Evolutionary conservation across 35 echinoderm and acorn worm species (phyloP).

Genomic region (Nesometra sesokonis): DNA sequence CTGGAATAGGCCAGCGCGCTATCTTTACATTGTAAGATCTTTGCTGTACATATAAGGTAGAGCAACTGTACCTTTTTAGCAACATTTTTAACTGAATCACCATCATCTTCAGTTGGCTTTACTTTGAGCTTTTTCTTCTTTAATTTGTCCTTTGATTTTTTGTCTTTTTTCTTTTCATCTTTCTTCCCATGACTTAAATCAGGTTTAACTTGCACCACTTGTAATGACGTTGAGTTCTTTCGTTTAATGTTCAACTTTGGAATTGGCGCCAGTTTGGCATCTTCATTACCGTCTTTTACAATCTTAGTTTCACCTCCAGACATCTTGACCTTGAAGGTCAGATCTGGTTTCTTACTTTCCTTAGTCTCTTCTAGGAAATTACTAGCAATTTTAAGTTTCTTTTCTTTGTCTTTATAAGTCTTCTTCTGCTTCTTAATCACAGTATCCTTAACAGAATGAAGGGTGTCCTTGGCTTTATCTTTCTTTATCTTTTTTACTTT

Average conservation of each 20-base stretch:
- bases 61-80: background rate
- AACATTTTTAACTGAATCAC: background rate
- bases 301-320: background rate
- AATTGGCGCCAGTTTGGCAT: background rate
- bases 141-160: background rate
- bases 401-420: background rate
- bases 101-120: background rate
- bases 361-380: background rate
- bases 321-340: background rate
- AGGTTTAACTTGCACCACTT: background rate
- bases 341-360: background rate
- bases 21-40: too few relatives aligned
- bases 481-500: slow-evolving; percentile 52
- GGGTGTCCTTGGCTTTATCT: slow-evolving; percentile 22
- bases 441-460: slow-evolving; percentile 16
- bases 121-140: background rate
- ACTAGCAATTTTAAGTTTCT: background rate
- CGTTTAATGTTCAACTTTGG: background rate
- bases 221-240: background rate
- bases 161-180: background rate
- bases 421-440: background rate
- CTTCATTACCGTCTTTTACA: background rate
- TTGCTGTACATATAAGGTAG: too few relatives aligned
- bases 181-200: background rate
- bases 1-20: too few relatives aligned